Conservation (phyloP, 1,140 invertebrate genomes). For the Bombyx mori region ASM3026992v2 NC_085123.1:6729001-6729500, state of each 20-base stretch:
- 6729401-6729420: slow-evolving; percentile 50
- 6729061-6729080: neutral
- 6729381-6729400: slow-evolving; percentile 52
- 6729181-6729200: slow-evolving; percentile 65
- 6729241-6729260: slow-evolving; percentile 75
- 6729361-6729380: slow-evolving; percentile 58
- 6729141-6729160: neutral
- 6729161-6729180: neutral
- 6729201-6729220: slow-evolving; percentile 73
- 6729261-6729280: slow-evolving; percentile 75
- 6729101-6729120: too few species aligned
- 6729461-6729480: neutral
- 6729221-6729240: slow-evolving; percentile 74
- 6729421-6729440: slow-evolving; percentile 12
- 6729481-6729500: slow-evolving; percentile 21
- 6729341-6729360: slow-evolving; percentile 69
- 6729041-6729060: neutral
- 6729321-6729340: slow-evolving; percentile 74
- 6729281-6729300: slow-evolving; percentile 77
- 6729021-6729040: too few species aligned
- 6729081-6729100: too few species aligned
- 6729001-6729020: too few species aligned
- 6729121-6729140: too few species aligned
- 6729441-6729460: neutral
- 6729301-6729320: slow-evolving; percentile 76